Percentiles rank a stretch among this genome's conserved stretches.
These are phyloP conservation scores for Alcedo atthis DNA, from an alignment of 2,797 vertebrate genomes.

Conservation along the genomic window DNA sequence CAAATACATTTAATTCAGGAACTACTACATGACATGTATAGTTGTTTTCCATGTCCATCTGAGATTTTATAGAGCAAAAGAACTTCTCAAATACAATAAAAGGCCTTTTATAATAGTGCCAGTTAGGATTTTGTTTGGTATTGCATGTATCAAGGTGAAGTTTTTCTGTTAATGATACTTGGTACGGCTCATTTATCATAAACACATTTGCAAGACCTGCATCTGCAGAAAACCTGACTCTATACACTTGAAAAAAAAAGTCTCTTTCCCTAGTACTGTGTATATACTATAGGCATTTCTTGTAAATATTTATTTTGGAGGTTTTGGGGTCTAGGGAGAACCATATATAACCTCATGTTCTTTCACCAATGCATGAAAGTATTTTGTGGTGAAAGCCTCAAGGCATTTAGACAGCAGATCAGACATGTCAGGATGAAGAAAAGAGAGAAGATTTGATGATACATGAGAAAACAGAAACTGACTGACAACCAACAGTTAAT, in stretches of 20 bases:
- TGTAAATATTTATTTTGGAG: neutral
- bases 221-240: neutral
- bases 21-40: neutral
- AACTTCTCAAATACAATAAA: neutral
- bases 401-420: neutral
- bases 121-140: neutral
- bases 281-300: neutral
- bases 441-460: neutral
- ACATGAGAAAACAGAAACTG: neutral
- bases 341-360: neutral
- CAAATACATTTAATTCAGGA: neutral
- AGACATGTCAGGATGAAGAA: neutral
- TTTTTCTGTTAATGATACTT: neutral
- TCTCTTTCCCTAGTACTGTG: neutral
- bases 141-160: neutral
- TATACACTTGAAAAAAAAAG: neutral
- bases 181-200: neutral
- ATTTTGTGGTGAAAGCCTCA: neutral
- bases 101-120: neutral
- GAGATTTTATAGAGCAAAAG: neutral
- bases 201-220: neutral
- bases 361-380: neutral
- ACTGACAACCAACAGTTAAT: neutral
- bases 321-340: neutral
- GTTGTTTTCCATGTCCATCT: neutral